phyloP scores from a whole-genome alignment of 2,888 invertebrate genomes.

The Galerucella pusilla region DNA sequence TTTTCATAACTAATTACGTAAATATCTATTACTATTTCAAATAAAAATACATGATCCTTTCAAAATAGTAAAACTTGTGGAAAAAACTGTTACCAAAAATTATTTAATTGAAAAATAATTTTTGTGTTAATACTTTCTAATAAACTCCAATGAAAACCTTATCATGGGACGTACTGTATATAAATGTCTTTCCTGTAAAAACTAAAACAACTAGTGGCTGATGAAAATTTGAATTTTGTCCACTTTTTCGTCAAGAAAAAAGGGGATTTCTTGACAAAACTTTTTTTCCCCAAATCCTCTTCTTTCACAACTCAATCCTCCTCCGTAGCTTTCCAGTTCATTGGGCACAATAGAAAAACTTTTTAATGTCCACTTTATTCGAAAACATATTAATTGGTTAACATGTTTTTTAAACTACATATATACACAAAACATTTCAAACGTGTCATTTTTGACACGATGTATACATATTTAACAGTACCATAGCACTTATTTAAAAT shows the following conservation, averaged over 20 bases:
- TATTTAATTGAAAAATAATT: neutral
- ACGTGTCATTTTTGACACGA: neutral
- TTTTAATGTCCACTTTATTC: neutral
- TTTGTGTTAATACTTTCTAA: neutral
- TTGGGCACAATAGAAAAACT: neutral
- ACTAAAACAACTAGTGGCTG: neutral
- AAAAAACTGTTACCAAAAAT: too few species aligned
- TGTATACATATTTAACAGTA: constrained; percentile 6
- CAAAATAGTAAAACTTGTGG: too few species aligned
- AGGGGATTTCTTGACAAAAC: neutral
- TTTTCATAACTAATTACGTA: too few species aligned
- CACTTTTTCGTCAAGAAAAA: constrained; percentile 20
- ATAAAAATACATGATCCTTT: too few species aligned
- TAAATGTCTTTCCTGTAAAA: neutral
- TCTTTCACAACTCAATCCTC: neutral
- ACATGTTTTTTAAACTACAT: constrained; percentile 3
- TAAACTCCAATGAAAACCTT: neutral
- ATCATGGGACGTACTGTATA: neutral
- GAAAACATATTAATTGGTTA: constrained; percentile 2
- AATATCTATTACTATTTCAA: too few species aligned
- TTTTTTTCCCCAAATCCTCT: constrained; percentile 4
- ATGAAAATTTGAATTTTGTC: constrained; percentile 30
- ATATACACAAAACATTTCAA: neutral
- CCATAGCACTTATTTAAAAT: neutral
- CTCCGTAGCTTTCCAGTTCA: neutral